Evolutionary conservation across 2,113 vertebrate genomes (phyloP), one percentile per base, ranked within the genome.

Genomic region (Bettongia penicillata): DNA sequence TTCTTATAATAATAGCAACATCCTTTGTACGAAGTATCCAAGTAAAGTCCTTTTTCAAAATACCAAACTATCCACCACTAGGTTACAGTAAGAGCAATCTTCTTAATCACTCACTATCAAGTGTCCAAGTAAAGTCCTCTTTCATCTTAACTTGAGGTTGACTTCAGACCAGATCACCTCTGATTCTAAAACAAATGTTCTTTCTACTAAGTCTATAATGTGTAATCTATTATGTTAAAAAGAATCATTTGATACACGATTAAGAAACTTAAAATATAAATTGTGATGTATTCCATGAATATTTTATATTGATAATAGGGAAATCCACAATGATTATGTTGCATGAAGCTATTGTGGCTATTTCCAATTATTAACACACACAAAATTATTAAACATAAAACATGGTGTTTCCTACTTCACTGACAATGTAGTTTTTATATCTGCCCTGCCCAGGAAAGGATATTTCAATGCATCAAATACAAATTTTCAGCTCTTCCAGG

Each of bases 391-490:
- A 97, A 94, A 98, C 95, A 96, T 95, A 94, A 90, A 91, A 97
- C 92, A 93, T 28, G 50, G 89, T 93, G 48, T 89, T 95, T 37
- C 96, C 28, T 97, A 91, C 95, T 97, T 96, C 89, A 61, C 90
- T 0, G 3, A 93, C 93, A 97, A 91, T 53, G 84, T 96, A 95
- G 93, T 91, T 97, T 98, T 98, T 92, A 94, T 98, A 25, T 50
- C 92, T 98, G 2, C 92, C 96, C 96, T 95, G 91, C 97, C 97
- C 91, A 96, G 94, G 98, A 97, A 98, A 98, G 93, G 97, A 93
- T 95, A 98, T 97, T 96, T 84, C 25, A 95, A 68, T 96, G 96
- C 94, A 97, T 91, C 91, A 94, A 0, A 1, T 51, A 94, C 51
- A 96, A 95, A 94, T 49, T 92, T 51, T 57, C 37, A 91, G 90